These are phyloP conservation scores for Deroplatys truncata DNA, from an alignment of 2,888 invertebrate genomes.

Conservation along the genomic window DNA sequence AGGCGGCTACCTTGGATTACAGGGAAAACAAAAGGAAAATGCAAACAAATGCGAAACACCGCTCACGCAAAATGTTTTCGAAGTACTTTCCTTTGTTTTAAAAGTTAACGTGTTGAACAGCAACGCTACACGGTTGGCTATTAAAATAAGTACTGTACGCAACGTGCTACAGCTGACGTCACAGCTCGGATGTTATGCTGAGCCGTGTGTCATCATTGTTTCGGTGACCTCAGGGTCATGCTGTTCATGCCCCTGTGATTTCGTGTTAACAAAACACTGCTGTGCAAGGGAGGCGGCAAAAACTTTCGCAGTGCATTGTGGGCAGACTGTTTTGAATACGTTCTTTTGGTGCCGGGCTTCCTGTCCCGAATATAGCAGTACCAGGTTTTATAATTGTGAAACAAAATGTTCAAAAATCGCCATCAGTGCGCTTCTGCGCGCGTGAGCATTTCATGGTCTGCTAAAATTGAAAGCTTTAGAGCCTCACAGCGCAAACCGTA, in stretches of 20 bases:
- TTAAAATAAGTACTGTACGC: not conserved
- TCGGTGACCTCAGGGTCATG: not conserved
- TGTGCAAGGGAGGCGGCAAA: not conserved
- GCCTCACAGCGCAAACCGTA: too few relatives aligned
- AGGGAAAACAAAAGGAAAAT: not conserved
- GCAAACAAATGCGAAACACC: not conserved
- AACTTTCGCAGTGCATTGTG: not conserved
- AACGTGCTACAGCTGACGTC: not conserved
- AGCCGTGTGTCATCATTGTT: not conserved
- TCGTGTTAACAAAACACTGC: not conserved
- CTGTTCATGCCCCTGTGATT: not conserved
- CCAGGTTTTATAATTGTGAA: not conserved
- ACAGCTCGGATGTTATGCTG: not conserved
- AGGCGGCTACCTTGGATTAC: not conserved
- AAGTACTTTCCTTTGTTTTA: not conserved
- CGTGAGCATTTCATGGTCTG: too few relatives aligned
- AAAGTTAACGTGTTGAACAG: not conserved
- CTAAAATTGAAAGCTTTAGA: too few relatives aligned
- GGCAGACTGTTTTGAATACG: not conserved
- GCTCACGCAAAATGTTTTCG: not conserved
- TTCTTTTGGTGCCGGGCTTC: not conserved
- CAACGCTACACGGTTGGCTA: not conserved
- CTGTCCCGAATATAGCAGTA: not conserved
- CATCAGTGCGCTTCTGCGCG: too few relatives aligned
- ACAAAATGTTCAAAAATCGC: too few relatives aligned